A percentile compares a stretch with the other conserved stretches of the same genome.
Conservation (phyloP, 2,113 vertebrate genomes). For the Podarcis muralis region DNA sequence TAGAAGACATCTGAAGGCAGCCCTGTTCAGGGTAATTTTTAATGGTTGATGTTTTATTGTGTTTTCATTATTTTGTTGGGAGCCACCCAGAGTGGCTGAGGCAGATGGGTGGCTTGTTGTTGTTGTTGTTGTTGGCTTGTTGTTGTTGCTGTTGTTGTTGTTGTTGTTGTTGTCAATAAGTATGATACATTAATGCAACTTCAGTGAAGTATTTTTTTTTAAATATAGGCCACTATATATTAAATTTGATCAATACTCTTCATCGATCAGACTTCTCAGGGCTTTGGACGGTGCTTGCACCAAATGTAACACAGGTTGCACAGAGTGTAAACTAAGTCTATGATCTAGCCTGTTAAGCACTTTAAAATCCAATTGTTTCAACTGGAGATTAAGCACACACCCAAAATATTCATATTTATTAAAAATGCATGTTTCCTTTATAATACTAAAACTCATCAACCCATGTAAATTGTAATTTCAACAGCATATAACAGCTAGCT, state of each 20-base stretch:
- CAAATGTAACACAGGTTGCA: background rate
- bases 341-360: background rate
- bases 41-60: no score
- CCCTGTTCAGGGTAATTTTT: no score
- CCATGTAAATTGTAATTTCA: background rate
- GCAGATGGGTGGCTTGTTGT: no score
- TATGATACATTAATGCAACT: conserved; percentile 56
- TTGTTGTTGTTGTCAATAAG: conserved; percentile 19
- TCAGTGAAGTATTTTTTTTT: background rate
- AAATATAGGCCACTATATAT: conserved; percentile 35
- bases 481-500: background rate
- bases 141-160: no score
- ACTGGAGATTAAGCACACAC: background rate
- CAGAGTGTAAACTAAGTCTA: background rate
- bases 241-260: conserved; percentile 57
- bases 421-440: background rate
- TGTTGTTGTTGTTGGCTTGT: no score
- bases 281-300: background rate
- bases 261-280: conserved; percentile 35
- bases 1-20: no score
- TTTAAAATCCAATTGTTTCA: background rate
- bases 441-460: background rate
- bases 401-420: background rate
- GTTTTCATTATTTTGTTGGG: no score
- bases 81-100: no score